Conservation (phyloP, 2,888 invertebrate genomes). For the Agrochola circellaris region DNA sequence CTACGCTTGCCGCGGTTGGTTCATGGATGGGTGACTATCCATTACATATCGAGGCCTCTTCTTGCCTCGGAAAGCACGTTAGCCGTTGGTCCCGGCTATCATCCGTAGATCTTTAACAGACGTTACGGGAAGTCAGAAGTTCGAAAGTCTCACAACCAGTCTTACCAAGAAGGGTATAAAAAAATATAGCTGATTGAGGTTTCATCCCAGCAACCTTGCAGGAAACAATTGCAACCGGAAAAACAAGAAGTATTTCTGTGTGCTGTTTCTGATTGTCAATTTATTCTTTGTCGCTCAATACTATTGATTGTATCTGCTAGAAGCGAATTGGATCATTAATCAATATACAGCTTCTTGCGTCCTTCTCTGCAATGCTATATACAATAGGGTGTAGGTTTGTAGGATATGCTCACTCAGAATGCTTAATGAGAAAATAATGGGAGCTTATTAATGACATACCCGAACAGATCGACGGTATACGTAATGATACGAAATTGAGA, state of each 20-base stretch:
- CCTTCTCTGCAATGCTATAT: slow-evolving; percentile 18
- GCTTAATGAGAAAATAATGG: slow-evolving; percentile 38
- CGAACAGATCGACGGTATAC: slow-evolving; percentile 12
- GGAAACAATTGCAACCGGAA: neutral
- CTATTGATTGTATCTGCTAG: neutral
- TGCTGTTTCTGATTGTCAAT: slow-evolving; percentile 5
- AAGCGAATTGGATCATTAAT: slow-evolving; percentile 26
- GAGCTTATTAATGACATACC: slow-evolving; percentile 29
- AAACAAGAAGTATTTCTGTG: neutral
- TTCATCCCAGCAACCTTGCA: neutral
- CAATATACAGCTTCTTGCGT: slow-evolving; percentile 31
- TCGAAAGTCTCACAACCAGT: too few relatives aligned
- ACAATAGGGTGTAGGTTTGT: slow-evolving; percentile 15
- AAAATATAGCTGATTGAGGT: neutral
- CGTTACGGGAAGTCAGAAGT: too few relatives aligned
- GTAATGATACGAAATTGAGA: slow-evolving; percentile 7
- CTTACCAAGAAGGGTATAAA: neutral
- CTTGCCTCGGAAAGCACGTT: too few relatives aligned
- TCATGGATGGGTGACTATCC: neutral
- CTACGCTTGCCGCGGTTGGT: too few relatives aligned
- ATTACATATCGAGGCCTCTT: neutral
- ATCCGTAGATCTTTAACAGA: neutral
- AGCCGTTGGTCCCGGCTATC: neutral
- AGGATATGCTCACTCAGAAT: slow-evolving; percentile 20
- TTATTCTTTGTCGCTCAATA: neutral